Base-by-base conservation (phyloP, 2,797 vertebrate species). In the Serranus cabrilla region DNA sequence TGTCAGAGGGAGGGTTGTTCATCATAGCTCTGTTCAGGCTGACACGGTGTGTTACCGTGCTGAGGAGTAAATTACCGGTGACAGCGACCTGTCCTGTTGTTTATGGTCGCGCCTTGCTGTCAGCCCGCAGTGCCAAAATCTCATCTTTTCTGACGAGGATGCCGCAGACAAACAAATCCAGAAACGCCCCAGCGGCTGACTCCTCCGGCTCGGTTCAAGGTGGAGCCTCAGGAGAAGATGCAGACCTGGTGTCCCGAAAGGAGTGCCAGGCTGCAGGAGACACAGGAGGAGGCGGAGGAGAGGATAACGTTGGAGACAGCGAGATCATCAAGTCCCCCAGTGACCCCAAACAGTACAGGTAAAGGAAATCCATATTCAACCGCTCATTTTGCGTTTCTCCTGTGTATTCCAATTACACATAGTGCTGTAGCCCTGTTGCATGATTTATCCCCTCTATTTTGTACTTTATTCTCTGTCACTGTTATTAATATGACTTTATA, bases 301-400 rank as follows among this genome's bases (percentile, higher is more conserved):
- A 87, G 5, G 87, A 83, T 17, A 96, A 95, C 81, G 71, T 87
- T 16, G 96, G 97, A 71, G 97, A 99, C 79, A 60, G 92, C 0
- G 94, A 96, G 52, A 97, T 99, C 82, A 90, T 96, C 78, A 99
- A 98, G 86, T 99, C 97, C 18, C 98, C 97, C 68, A 98, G 96
- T 91, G 98, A 99, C 87, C 97, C 97, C 73, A 99, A 99, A 92
- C 95, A 97, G 70, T 99, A 99, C 96, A 96, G 97, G 97, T 99
- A 91, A 93, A 20, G 12, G 4, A 18, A 16, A 27, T 43, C 27
- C 45, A 71, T 1, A 34, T 13, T 27, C 20, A 58, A 47, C 12
- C 47, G 49, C 31, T 46, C 8, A 46, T 47, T 11, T n/a, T 3
- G 10, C 43, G 39, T 25, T 52, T 47, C 71, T 61, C 20, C 8